Conservation (phyloP, 2,797 vertebrate genomes). For the Masticophis lateralis region DNA sequence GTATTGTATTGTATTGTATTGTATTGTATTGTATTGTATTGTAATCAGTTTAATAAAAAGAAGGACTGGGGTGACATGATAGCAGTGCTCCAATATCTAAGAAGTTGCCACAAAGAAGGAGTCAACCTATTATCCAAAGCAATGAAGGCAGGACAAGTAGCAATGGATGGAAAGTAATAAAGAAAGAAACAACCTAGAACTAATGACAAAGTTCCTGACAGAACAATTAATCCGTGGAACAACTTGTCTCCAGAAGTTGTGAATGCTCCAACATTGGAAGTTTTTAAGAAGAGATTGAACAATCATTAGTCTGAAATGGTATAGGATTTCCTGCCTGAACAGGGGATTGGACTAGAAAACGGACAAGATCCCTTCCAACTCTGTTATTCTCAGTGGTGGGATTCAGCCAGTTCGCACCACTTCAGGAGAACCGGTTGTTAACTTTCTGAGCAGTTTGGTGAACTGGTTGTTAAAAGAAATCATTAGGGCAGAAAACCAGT, state of each 20-base stretch:
- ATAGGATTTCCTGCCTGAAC: not conserved
- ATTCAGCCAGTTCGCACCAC: no score
- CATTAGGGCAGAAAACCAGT: no score
- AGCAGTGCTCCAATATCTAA: not conserved
- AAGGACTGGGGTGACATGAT: not conserved
- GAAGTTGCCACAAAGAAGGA: not conserved
- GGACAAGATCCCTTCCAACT: not conserved
- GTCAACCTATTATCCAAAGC: not conserved
- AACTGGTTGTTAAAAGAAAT: no score
- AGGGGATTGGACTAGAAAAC: not conserved
- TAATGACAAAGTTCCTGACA: not conserved
- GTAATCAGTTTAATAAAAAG: not conserved
- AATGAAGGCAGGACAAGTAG: not conserved
- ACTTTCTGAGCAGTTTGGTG: no score
- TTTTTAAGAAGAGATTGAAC: not conserved
- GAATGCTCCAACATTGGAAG: not conserved
- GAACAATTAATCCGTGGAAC: not conserved
- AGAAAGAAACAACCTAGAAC: not conserved
- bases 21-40: not conserved
- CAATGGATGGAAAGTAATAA: not conserved
- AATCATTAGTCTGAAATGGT: not conserved
- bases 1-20: no score
- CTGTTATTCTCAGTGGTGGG: not conserved
- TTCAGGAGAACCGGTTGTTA: no score
- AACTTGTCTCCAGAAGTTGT: not conserved